Evolutionary conservation across 2,113 vertebrate species (phyloP).

Genomic region (Panthera uncia): DNA sequence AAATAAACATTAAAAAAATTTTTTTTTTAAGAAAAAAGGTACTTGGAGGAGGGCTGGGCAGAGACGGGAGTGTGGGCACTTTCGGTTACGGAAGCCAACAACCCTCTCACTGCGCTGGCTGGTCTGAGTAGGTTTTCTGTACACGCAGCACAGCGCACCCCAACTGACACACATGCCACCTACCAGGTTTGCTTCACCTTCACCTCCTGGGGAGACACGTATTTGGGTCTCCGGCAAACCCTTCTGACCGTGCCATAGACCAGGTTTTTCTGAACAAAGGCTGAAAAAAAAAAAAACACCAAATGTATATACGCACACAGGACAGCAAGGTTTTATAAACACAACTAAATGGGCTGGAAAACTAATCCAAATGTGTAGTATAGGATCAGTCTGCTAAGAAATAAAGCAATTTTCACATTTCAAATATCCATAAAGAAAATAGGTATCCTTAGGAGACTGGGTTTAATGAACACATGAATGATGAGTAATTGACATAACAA

Average conservation of each 20-base stretch:
- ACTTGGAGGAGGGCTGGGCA: background rate
- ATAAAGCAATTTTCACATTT: constrained; percentile 64
- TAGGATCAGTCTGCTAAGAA: constrained; percentile 53
- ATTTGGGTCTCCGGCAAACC: constrained; percentile 91
- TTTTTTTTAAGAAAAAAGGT: too few species aligned
- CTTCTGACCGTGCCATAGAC: constrained; percentile 84
- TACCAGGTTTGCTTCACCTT: constrained; percentile 74
- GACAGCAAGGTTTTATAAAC: constrained; percentile 48
- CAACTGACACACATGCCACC: background rate
- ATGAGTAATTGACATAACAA: constrained; percentile 75
- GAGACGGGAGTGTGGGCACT: background rate
- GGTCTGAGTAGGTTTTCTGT: background rate
- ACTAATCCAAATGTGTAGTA: constrained; percentile 45
- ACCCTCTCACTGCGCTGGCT: too few species aligned
- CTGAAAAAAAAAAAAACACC: constrained; percentile 68
- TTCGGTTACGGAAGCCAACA: too few species aligned
- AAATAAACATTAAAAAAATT: too few species aligned
- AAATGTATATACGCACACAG: background rate
- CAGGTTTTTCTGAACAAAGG: constrained; percentile 90
- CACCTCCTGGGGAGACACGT: constrained; percentile 90
- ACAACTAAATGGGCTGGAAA: constrained; percentile 65
- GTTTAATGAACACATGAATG: constrained; percentile 71
- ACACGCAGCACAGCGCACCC: background rate
- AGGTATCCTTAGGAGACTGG: constrained; percentile 60
- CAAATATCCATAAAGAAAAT: constrained; percentile 72